Conservation (phyloP, 2,797 vertebrate genomes). For the Myiothlypis chrysogaster region DNA sequence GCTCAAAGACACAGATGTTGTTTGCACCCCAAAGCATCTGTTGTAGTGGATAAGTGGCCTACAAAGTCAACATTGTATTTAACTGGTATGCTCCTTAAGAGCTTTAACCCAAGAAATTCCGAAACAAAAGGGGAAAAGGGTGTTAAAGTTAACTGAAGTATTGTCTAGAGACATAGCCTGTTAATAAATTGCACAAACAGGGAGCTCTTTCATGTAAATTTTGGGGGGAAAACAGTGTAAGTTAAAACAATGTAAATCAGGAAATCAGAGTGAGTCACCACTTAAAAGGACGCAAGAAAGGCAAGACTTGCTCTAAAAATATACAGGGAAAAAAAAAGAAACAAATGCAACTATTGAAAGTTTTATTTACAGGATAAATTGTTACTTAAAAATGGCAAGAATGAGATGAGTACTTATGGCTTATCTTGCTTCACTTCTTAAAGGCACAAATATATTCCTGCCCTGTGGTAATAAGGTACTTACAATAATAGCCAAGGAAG, state of each 20-base stretch:
- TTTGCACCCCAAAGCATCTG: neutral
- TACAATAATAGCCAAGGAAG: neutral
- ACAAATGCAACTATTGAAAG: neutral
- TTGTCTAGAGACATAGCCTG: neutral
- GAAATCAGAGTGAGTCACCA: neutral
- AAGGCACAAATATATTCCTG: neutral
- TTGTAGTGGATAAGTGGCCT: neutral
- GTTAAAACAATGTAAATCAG: neutral
- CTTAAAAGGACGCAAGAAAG: neutral
- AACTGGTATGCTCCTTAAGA: neutral
- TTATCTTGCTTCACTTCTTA: neutral
- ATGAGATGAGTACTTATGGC: neutral
- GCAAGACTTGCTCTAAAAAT: neutral
- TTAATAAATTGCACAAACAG: neutral
- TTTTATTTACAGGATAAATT: neutral
- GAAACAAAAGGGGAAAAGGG: fast-evolving
- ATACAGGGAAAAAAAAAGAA: neutral
- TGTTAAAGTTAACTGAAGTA: neutral
- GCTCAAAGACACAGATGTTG: neutral
- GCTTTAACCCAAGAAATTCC: neutral
- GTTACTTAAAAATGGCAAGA: neutral
- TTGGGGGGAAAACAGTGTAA: fast-evolving
- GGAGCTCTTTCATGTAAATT: neutral
- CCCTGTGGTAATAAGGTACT: neutral
- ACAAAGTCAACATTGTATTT: neutral